Evolutionary conservation across 2,113 vertebrate genomes (phyloP), one percentile per base, ranked within the genome.

Genomic region (Chrysochloris asiatica): DNA sequence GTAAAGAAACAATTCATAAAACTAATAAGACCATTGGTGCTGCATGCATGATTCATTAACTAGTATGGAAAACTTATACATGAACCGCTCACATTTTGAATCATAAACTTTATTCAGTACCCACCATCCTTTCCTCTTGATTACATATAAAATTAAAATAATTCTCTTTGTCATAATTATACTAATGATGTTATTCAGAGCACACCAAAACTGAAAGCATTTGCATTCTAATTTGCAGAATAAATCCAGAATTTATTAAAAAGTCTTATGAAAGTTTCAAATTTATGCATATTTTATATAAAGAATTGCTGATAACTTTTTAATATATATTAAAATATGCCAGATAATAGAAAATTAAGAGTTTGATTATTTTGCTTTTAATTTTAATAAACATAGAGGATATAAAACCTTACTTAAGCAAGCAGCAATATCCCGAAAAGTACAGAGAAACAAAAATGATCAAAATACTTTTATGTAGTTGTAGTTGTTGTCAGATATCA

Each of bases 181-280:
- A 80, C 50, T 88, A 96, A 96, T 77, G 36, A 95, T 95, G 84
- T 67, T 97, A 92, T 81, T 96, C 71, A 69, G 82, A 91, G 69
- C 48, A 95, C 45, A 83, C 22, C 47, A 95, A 79, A 92, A 96
- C 80, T 94, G 86, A 9, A 96, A 96, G 92, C n/a, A 94, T 96
- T 96, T 95, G 92, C 67, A 95, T 86, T 89, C 90, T 89, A 61
- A 93, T 91, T 94, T 96, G 77, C 83, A 86, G 65, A 96, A 92
- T 84, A 83, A 93, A 91, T 91, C 69, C 83, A 26, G 43, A 93
- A 87, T 86, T 96, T 95, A 90, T 94, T 90, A 93, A 54, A 80
- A 54, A 38, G 3, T 93, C 71, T 56, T 0, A 0, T 9, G 36
- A 16, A 41, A 79, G 43, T 24, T 79, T 89, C 56, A 76, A 43